Percentiles rank a stretch among this genome's conserved stretches.
These are phyloP conservation scores for Chalcis sispes DNA, from an alignment of 2,888 invertebrate species.

Conservation along the genomic window DNA sequence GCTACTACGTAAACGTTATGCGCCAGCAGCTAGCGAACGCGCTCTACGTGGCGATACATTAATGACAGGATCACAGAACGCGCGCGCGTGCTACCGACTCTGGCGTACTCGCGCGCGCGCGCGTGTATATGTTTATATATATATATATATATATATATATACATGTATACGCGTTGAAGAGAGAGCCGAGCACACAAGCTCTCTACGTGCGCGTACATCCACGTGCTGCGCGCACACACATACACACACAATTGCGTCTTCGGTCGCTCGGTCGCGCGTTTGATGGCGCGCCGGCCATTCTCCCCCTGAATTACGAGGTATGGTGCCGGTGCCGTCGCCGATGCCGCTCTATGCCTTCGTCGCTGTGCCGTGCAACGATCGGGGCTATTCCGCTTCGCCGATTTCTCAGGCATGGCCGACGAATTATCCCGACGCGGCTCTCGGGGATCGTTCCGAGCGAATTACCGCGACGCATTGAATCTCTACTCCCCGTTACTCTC, in stretches of 20 bases:
- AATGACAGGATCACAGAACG: conserved; percentile 66
- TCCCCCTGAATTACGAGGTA: conserved; percentile 68
- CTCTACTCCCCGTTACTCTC: too few relatives aligned
- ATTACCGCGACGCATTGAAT: conserved; percentile 32
- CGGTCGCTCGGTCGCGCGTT: conserved; percentile 60
- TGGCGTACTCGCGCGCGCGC: too few relatives aligned
- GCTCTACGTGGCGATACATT: conserved; percentile 67
- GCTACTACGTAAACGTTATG: conserved; percentile 49
- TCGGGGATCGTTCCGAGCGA: conserved; percentile 38
- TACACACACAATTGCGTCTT: too few relatives aligned
- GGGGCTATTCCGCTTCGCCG: conserved; percentile 65
- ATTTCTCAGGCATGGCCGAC: conserved; percentile 62
- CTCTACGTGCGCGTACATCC: conserved; percentile 6
- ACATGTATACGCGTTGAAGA: too few relatives aligned
- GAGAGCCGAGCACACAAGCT: conserved; percentile 18
- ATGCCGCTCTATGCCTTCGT: conserved; percentile 34
- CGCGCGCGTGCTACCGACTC: too few relatives aligned
- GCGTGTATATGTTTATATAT: too few relatives aligned
- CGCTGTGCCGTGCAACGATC: conserved; percentile 46
- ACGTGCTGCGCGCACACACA: too few relatives aligned
- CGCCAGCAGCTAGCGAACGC: conserved; percentile 5
- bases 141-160: too few relatives aligned
- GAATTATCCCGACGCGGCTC: conserved; percentile 40
- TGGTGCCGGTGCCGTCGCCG: not conserved
- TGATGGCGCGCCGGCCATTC: conserved; percentile 64